Percentiles rank a stretch among this genome's conserved stretches.
Evolutionary conservation across 2,888 invertebrate genomes (phyloP).

Genomic region (Tetropium fuscum): DNA sequence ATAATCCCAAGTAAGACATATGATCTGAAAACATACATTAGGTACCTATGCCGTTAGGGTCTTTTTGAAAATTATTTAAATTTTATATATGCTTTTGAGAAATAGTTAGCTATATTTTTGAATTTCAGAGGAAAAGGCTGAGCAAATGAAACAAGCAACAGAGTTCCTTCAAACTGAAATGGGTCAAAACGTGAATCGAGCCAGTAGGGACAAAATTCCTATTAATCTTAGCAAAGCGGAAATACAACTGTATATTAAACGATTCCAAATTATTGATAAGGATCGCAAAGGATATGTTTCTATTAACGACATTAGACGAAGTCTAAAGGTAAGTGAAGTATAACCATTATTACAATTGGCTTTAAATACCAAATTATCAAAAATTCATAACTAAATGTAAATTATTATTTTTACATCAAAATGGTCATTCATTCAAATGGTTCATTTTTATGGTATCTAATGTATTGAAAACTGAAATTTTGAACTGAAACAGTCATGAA

Average conservation of each 20-base stretch:
- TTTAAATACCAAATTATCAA: neutral
- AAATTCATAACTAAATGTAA: neutral
- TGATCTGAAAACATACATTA: too few species aligned
- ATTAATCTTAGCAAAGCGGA: slow-evolving; percentile 95
- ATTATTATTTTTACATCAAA: too few species aligned
- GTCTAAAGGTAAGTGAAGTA: slow-evolving; percentile 83
- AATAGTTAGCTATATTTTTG: slow-evolving; percentile 29
- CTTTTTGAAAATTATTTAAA: neutral
- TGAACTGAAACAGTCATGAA: too few species aligned
- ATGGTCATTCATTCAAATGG: too few species aligned
- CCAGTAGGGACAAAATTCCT: slow-evolving; percentile 87
- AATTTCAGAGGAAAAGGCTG: slow-evolving; percentile 68
- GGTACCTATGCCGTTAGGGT: neutral
- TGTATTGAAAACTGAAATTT: too few species aligned
- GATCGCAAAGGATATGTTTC: slow-evolving; percentile 98
- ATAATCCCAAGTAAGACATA: too few species aligned
- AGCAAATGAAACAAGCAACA: slow-evolving; percentile 83
- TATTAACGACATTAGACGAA: slow-evolving; percentile 95
- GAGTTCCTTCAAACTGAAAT: slow-evolving; percentile 95
- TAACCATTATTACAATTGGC: neutral
- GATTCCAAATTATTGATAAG: slow-evolving; percentile 95
- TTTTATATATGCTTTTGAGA: too few species aligned
- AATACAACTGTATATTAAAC: slow-evolving; percentile 92
- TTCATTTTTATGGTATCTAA: too few species aligned
- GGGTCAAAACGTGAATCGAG: slow-evolving; percentile 94